A percentile compares a stretch with the other conserved stretches of the same genome.
These are phyloP conservation scores for Tenthredo livida DNA, from an alignment of 2,888 invertebrate genomes.

Conservation along the genomic window DNA sequence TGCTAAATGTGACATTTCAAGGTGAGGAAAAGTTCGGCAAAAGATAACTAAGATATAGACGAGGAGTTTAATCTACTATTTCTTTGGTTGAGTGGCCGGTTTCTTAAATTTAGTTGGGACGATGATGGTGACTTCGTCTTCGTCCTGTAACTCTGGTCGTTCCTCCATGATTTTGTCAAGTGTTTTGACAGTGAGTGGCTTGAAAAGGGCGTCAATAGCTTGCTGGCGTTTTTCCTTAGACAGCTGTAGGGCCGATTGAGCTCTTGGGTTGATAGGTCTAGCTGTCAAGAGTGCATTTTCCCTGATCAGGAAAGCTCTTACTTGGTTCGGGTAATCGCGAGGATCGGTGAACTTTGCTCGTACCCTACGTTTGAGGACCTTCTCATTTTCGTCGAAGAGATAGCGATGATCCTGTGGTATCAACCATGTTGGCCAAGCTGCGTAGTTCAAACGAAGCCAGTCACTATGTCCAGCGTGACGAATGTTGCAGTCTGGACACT, in stretches of 20 bases:
- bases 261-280: not conserved
- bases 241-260: not conserved
- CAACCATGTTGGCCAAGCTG: conserved; percentile 48
- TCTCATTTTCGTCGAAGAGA: conserved; percentile 30
- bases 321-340: not conserved
- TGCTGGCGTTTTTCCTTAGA: not conserved
- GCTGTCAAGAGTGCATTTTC: not conserved
- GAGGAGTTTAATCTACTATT: not conserved
- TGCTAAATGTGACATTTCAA: too few species aligned
- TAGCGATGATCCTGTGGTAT: conserved; percentile 37
- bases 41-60: not conserved
- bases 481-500: conserved; percentile 54
- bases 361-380: not conserved
- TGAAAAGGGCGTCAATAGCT: not conserved
- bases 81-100: not conserved
- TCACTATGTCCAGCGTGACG: conserved; percentile 18
- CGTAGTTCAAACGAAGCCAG: conserved; percentile 48
- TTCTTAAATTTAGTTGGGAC: not conserved
- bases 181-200: not conserved
- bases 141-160: not conserved
- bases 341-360: not conserved
- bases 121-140: not conserved
- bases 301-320: not conserved
- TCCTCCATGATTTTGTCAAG: conserved; percentile 8
- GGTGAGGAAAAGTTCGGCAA: too few species aligned